These are phyloP conservation scores for Steatocranus sp. DNA, from an alignment of 2,797 vertebrate genomes.

Conservation along the genomic window DNA sequence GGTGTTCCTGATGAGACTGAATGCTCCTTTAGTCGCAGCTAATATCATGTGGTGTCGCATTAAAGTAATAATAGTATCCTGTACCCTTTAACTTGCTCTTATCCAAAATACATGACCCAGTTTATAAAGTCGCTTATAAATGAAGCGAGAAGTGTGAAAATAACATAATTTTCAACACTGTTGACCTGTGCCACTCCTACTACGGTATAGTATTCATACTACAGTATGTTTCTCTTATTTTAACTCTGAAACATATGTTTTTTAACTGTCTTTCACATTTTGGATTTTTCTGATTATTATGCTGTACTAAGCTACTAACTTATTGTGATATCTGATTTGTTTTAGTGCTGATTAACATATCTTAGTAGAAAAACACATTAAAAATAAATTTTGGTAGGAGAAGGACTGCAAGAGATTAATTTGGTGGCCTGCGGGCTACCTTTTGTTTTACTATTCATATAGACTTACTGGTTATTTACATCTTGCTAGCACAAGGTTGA, in stretches of 20 bases:
- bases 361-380: background rate
- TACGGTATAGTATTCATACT: background rate
- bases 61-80: background rate
- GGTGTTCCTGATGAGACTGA: background rate
- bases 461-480: background rate
- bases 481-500: background rate
- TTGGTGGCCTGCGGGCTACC: background rate
- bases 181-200: background rate
- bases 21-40: background rate
- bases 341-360: background rate
- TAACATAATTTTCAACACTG: background rate
- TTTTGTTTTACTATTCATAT: background rate
- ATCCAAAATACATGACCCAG: background rate
- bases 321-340: background rate
- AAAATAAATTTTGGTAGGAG: background rate
- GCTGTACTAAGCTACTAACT: background rate
- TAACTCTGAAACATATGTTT: background rate
- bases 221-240: background rate
- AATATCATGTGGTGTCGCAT: background rate
- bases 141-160: background rate
- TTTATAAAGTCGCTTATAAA: background rate
- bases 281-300: background rate
- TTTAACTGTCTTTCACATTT: background rate
- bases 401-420: background rate
- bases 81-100: background rate